A percentile compares a stretch with the other conserved stretches of the same genome.
phyloP scores from a whole-genome alignment of 2,797 vertebrate species.

The Dendrocincla tyrannina region DNA sequence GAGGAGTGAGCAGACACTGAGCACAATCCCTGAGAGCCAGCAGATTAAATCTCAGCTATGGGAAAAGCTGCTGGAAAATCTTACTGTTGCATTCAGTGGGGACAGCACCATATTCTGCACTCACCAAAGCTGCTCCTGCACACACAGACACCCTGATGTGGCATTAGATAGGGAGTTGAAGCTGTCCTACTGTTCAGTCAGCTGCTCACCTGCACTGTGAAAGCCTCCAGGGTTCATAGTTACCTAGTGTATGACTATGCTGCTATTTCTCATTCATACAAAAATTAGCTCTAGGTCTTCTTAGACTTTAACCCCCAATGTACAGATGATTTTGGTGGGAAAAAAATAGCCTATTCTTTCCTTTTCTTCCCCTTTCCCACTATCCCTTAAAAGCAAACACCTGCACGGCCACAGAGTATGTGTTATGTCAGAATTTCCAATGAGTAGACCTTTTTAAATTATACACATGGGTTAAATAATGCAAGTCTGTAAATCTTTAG shows the following conservation, averaged over 20 bases:
- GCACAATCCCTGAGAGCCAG: not conserved
- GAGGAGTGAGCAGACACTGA: not conserved
- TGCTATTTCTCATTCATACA: not conserved
- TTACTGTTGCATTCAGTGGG: not conserved
- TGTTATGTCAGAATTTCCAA: not conserved
- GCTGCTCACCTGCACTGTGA: not conserved
- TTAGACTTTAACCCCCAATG: not conserved
- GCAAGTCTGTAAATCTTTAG: not conserved
- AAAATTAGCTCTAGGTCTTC: not conserved
- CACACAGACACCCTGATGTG: not conserved
- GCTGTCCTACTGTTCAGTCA: not conserved
- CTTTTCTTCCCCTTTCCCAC: not conserved
- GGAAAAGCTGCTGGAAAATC: not conserved
- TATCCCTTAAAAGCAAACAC: not conserved
- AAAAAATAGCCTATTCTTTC: not conserved
- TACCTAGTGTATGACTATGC: rapidly evolving
- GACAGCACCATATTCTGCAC: not conserved
- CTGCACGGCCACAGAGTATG: not conserved
- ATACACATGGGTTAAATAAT: not conserved
- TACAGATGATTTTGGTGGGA: not conserved
- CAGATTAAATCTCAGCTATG: not conserved
- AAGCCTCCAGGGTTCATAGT: not conserved
- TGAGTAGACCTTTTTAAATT: not conserved
- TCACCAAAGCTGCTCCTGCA: not conserved
- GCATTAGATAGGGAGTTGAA: not conserved